A percentile compares a stretch with the other conserved stretches of the same genome.
Conservation (phyloP, 1,140 invertebrate species). For the Propsilocerus akamusi region DNA sequence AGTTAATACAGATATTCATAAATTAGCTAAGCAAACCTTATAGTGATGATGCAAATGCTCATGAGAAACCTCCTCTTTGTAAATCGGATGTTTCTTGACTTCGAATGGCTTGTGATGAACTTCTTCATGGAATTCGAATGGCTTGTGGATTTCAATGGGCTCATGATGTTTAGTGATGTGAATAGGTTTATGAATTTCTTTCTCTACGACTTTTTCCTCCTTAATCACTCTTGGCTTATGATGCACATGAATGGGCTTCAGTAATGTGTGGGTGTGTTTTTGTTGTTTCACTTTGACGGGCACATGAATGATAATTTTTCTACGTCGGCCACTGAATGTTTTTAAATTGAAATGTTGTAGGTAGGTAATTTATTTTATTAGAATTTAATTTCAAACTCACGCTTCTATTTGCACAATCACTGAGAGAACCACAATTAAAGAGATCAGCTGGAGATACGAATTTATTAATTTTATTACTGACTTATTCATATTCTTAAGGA, state of each 20-base stretch:
- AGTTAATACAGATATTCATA: too few species aligned
- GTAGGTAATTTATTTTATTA: neutral
- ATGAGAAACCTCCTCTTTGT: neutral
- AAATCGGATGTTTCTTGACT: neutral
- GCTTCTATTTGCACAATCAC: neutral
- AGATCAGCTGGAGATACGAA: neutral
- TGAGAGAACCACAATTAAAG: neutral
- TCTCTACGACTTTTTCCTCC: neutral
- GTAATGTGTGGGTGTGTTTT: neutral
- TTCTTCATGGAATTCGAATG: neutral
- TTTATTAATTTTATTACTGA: neutral
- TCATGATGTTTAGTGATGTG: neutral
- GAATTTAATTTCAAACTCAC: neutral
- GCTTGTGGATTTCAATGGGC: neutral
- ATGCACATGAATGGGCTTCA: neutral
- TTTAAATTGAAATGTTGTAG: too few species aligned
- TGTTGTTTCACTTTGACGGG: neutral
- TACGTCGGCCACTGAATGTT: neutral
- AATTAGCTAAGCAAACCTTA: too few species aligned
- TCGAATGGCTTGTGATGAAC: neutral
- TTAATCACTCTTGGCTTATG: neutral
- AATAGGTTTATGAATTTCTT: neutral
- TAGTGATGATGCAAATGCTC: slow-evolving; percentile 1
- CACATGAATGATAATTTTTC: neutral
- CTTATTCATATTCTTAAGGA: neutral